These are phyloP conservation scores for Adelphocoris suturalis DNA, from an alignment of 2,888 invertebrate genomes.

Conservation along the genomic window DNA sequence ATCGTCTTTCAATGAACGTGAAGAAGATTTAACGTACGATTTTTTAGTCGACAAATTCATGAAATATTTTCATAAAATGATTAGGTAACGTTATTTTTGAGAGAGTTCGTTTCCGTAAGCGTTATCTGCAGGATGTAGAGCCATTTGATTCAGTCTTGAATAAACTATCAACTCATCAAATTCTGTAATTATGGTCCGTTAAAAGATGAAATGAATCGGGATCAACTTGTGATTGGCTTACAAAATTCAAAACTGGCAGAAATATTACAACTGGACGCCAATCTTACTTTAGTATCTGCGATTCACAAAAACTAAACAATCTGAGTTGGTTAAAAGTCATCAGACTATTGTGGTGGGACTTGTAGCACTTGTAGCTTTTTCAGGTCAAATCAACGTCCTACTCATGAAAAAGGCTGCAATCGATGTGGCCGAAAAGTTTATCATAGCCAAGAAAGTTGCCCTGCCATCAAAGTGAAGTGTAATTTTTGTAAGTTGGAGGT, in stretches of 20 bases:
- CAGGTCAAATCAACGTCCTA: background rate
- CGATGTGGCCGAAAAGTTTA: background rate
- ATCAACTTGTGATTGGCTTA: background rate
- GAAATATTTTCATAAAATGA: background rate
- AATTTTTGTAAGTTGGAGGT: slow-evolving; percentile 26
- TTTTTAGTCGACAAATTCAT: background rate
- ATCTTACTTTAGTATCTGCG: background rate
- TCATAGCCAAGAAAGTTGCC: background rate
- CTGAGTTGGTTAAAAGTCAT: background rate
- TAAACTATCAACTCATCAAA: background rate
- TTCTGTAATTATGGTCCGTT: background rate
- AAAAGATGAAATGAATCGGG: background rate
- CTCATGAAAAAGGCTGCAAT: background rate
- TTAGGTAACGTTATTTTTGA: background rate
- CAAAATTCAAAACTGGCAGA: background rate
- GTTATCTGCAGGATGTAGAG: background rate
- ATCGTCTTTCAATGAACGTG: background rate
- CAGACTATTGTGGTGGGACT: background rate
- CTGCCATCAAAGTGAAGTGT: background rate
- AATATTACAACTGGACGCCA: background rate
- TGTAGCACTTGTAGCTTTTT: background rate
- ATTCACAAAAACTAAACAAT: background rate
- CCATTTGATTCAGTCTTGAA: background rate
- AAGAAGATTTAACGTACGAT: background rate
- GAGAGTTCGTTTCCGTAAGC: background rate